phyloP scores from a whole-genome alignment of 2,113 vertebrate genomes.

The Coracopsis vasa region DNA sequence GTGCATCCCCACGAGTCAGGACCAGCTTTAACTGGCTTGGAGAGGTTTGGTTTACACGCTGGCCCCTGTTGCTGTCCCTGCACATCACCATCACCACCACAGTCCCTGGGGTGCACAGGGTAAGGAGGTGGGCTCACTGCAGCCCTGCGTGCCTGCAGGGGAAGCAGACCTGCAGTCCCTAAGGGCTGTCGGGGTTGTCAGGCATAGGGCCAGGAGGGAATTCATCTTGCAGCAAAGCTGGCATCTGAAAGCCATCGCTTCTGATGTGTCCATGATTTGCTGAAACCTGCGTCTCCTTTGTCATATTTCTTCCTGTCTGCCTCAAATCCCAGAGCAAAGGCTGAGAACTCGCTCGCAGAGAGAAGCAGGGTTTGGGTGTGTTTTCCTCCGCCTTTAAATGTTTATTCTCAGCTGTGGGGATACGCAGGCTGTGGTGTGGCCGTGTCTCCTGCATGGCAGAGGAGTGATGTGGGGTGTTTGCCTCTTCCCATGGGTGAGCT shows the following conservation, averaged over 20 bases:
- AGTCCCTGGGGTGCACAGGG: background rate
- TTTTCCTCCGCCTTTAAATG: background rate
- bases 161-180: background rate
- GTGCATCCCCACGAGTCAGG: rapidly evolving
- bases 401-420: constrained; percentile 35
- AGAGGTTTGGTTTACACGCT: background rate
- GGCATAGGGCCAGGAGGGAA: background rate
- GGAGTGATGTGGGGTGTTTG: background rate
- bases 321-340: constrained; percentile 46
- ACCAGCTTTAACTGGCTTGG: background rate
- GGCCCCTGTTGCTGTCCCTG: background rate
- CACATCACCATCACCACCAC: background rate
- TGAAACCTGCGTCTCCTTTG: constrained; percentile 29
- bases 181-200: background rate
- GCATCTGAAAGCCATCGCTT: constrained; percentile 1
- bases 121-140: background rate
- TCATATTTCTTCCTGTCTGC: constrained; percentile 3
- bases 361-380: rapidly evolving
- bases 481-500: background rate
- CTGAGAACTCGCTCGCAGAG: background rate
- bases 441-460: background rate
- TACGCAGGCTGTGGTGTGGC: background rate
- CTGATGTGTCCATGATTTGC: constrained; percentile 37
- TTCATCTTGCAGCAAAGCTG: background rate
- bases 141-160: background rate